Conservation (phyloP, 2,113 vertebrate genomes). For the Myotis davidii region DNA sequence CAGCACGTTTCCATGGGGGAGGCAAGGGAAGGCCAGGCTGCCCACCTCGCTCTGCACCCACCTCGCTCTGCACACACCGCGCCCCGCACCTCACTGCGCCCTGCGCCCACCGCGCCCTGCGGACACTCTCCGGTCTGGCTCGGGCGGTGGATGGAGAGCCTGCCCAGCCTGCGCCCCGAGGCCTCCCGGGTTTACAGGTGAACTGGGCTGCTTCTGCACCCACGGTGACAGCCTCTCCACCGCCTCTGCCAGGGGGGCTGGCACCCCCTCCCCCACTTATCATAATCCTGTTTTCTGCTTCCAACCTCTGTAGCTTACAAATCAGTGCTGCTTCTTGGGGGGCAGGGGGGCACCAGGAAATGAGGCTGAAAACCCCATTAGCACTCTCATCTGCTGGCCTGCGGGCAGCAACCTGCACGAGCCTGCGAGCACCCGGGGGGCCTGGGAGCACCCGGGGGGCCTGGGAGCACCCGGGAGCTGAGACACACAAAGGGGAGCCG, state of each 20-base stretch:
- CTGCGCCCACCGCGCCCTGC: too few species aligned
- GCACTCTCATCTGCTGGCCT: constrained; percentile 75
- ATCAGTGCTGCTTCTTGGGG: constrained; percentile 72
- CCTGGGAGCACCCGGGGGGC: too few species aligned
- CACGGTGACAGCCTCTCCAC: neutral
- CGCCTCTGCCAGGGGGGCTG: neutral
- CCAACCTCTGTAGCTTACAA: constrained; percentile 45
- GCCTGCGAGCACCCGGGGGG: accelerated
- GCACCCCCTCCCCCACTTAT: neutral
- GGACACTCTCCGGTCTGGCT: accelerated
- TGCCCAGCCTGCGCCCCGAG: neutral
- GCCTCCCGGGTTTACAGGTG: neutral
- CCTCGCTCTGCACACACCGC: too few species aligned
- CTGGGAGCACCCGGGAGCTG: too few species aligned
- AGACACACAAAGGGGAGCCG: too few species aligned
- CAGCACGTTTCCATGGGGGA: neutral
- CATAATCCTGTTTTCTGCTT: constrained; percentile 78
- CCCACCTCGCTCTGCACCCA: neutral
- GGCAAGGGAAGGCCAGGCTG: neutral
- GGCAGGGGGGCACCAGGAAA: constrained; percentile 72
- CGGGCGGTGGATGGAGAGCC: accelerated
- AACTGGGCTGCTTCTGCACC: neutral
- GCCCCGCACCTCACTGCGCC: too few species aligned
- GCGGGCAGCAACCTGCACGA: neutral
- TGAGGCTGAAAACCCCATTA: constrained; percentile 75